Percentiles rank a stretch among this genome's conserved stretches.
These are phyloP conservation scores for Heliocidaris tuberculata DNA, from an alignment of 35 echinoderm and acorn worm genomes.

Conservation along the genomic window DNA sequence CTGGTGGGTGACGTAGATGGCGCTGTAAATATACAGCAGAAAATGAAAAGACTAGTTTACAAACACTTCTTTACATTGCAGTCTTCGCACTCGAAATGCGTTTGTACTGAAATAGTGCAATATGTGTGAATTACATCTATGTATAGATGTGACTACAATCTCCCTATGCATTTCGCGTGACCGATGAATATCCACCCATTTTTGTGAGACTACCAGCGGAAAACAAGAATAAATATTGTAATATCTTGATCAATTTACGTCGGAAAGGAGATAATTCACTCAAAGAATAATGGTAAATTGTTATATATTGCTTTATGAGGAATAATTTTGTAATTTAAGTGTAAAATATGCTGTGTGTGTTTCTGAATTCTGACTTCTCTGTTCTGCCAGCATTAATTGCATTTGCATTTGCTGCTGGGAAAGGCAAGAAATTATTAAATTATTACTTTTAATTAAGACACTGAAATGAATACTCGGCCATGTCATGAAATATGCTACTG, in stretches of 20 bases:
- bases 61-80: not conserved
- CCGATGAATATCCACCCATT: constrained; percentile 32
- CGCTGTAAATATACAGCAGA: not conserved
- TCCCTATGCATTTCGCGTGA: not conserved
- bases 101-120: not conserved
- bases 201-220: not conserved
- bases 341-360: no score
- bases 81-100: not conserved
- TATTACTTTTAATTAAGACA: no score
- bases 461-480: no score
- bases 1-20: not conserved
- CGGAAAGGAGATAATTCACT: not conserved
- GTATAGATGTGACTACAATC: not conserved
- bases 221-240: not conserved
- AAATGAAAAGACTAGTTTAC: not conserved
- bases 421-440: no score
- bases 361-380: no score
- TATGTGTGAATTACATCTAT: not conserved
- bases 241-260: not conserved
- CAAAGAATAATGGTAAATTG: not conserved
- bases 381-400: no score
- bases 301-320: no score
- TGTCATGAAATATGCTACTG: no score
- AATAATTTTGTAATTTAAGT: no score
- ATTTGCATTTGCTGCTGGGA: no score